Evolutionary conservation across 2,888 invertebrate genomes (phyloP), one percentile per base, ranked within the genome.

Genomic region (Poecilobothrus nobilitatus): DNA sequence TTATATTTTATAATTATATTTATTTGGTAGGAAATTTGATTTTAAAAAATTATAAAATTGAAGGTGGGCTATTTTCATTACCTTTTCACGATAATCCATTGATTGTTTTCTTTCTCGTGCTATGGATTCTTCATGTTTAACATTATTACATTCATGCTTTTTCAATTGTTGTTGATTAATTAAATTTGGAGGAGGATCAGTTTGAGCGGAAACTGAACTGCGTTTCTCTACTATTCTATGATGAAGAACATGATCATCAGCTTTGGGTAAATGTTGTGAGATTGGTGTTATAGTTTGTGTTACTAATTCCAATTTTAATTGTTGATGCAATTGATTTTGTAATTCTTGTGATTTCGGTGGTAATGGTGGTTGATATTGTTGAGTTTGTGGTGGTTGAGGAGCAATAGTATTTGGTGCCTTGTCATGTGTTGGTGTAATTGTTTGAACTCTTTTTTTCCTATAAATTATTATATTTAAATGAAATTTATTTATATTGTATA

Each of bases 131-230:
- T 77, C 77, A 0, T 76, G 74, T 66, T 74, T 18, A 74, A 72
- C 70, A 41, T 74, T 77, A 63, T 76, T 76, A 70, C 74, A 76
- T 20, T 77, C 76, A 66, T 74, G 74, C 73, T 64, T 74, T 70
- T 80, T 79, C 73, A 73, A 70, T 34, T 66, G 76, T 76, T 44
- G 78, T 78, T 21, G 76, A 75, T 67, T 71, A 74, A 0, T 76
- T 78, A 70, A 77, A 77, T 66, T 77, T 77, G 20, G 61, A 27
- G n/a, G n/a, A 8, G 76, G 76, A 70, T 81, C 81, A 2, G 81
- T 81, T 72, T 81, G 81, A 3, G 81, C 81, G 18, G 81, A 81
- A 21, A 81, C 81, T 0, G 81, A 81, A 70, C 78, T 80, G 3
- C 81, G 75, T 74, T 81, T 81, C 63, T 81, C 81, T 9, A 70